phyloP scores from a whole-genome alignment of 2,888 invertebrate genomes.

The Callyntrura guangdongensis region DNA sequence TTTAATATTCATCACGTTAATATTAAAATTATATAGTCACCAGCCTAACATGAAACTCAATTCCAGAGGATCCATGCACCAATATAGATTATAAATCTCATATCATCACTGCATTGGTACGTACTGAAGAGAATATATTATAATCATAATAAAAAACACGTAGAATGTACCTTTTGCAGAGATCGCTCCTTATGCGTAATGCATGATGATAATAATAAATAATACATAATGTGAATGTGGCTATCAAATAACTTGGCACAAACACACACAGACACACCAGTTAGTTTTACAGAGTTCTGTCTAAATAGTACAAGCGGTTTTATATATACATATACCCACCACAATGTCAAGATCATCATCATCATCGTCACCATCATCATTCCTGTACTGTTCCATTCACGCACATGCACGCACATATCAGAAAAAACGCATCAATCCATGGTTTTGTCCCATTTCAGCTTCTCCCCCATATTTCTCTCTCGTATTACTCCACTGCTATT shows the following conservation, averaged over 20 bases:
- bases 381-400: constrained; percentile 18
- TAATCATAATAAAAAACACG: no score
- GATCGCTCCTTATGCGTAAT: neutral
- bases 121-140: no score
- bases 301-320: neutral
- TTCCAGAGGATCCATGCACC: no score
- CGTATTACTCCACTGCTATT: constrained; percentile 49
- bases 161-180: no score
- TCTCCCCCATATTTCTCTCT: constrained; percentile 33
- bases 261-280: no score
- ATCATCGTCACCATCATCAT: constrained; percentile 24
- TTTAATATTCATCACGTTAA: constrained; percentile 30
- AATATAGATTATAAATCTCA: no score
- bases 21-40: constrained; percentile 15
- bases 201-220: neutral
- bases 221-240: neutral
- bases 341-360: constrained; percentile 66
- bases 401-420: neutral
- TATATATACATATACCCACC: neutral
- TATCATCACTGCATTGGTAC: no score
- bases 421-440: constrained; percentile 47
- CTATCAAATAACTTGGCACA: neutral
- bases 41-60: no score
- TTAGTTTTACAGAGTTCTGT: no score
- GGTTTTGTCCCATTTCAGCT: constrained; percentile 67